Evolutionary conservation across 1,140 invertebrate genomes (phyloP), one percentile per base, ranked within the genome.

Genomic region (Sarcophaga bullata): DNA sequence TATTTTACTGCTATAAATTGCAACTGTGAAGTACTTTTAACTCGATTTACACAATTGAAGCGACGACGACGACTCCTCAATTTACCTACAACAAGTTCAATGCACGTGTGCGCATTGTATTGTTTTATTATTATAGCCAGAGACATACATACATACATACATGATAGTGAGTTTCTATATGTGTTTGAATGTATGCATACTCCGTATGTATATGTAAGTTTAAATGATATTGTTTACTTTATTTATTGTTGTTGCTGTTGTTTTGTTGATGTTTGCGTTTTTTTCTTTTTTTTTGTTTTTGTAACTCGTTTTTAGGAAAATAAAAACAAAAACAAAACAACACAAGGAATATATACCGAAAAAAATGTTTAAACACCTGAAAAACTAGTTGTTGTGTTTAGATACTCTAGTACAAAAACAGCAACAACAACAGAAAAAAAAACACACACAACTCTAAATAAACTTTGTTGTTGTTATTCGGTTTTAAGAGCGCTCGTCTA

Each of bases 301-400:
- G 25, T 75, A 75, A 47, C 73, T 48, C 47, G 73, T 75, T 48
- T 75, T 37, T 10, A 2, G 0, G 46, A 73, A 73, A 48, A 75
- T 47, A 47, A 75, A 68, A 68, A 19, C 1, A 68, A 68, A 8
- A 68, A 68, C 48, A 76, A 76, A 49, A 78, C 50, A 78, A 78
- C 10, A 15, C 6, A 58, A 4, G 13, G 17, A n/a, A 68, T 19
- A 68, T 19, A 78, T 11, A 19, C 75, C 10, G 52, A 75, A 78
- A 78, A 25, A n/a, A n/a, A n/a, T n/a, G 17, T 72, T 25, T 50
- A 78, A 78, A 78, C 75, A 78, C 75, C 75, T 78, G 75, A 78
- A 78, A 78, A 78, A 78, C 75, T 52, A 78, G 75, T 78, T 78
- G 25, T 78, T 78, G 48, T 50, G 75, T 78, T 78, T 78, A 68